Conservation (phyloP, 64 coral and sea anemone genomes). For the Hydrozoanthus tunicans region DNA sequence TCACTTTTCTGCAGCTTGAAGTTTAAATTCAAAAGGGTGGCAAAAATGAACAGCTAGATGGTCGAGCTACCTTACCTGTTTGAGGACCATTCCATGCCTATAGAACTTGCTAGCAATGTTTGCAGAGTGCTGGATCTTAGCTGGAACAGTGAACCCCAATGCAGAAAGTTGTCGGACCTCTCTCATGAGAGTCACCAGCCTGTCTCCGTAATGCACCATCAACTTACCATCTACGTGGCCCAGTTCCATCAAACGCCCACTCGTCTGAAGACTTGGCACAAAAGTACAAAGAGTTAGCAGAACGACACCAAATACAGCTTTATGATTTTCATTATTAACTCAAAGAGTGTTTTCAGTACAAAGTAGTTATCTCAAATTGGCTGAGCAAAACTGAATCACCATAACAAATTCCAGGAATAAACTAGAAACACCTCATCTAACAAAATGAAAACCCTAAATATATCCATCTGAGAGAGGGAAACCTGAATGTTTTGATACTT, state of each 20-base stretch:
- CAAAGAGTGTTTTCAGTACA: too few relatives aligned
- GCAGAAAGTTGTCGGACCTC: constrained; percentile 95
- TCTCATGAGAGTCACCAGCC: constrained; percentile 94
- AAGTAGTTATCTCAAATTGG: too few relatives aligned
- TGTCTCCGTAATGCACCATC: constrained; percentile 94
- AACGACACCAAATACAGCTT: neutral
- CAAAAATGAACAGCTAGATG: too few relatives aligned
- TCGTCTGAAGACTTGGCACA: constrained; percentile 85
- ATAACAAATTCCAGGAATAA: too few relatives aligned
- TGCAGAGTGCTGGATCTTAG: constrained; percentile 91
- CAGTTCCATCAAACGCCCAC: constrained; percentile 95
- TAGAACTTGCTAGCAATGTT: constrained; percentile 97
- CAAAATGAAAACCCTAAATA: too few relatives aligned
- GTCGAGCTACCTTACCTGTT: constrained; percentile 68
- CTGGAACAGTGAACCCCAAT: constrained; percentile 91
- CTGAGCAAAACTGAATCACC: too few relatives aligned
- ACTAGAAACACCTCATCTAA: too few relatives aligned
- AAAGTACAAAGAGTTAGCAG: neutral
- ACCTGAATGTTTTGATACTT: too few relatives aligned
- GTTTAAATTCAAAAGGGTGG: too few relatives aligned
- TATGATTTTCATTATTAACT: too few relatives aligned
- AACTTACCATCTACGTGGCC: constrained; percentile 94
- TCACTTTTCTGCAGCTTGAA: too few relatives aligned
- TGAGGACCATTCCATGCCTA: constrained; percentile 96
- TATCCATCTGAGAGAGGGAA: too few relatives aligned